Conservation (phyloP, 2,888 invertebrate species). For the Strigamia transsilvanica region DNA sequence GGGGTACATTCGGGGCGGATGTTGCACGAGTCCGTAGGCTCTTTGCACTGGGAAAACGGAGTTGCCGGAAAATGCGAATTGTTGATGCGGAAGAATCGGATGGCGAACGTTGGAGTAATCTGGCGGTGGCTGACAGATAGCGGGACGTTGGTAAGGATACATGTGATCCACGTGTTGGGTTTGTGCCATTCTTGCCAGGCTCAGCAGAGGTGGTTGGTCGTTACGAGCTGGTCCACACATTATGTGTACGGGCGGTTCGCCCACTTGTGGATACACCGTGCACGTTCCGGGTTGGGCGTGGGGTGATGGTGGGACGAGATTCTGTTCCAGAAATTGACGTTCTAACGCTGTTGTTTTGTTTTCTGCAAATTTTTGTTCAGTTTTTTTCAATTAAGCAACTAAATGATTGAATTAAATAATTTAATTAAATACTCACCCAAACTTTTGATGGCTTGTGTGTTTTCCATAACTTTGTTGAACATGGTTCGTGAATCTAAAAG, state of each 20-base stretch:
- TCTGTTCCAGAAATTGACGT: constrained; percentile 53
- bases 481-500: constrained; percentile 45
- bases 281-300: constrained; percentile 1
- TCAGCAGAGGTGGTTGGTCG: constrained; percentile 50
- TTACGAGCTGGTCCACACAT: constrained; percentile 45
- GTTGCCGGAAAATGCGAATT: neutral
- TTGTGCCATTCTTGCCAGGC: constrained; percentile 53
- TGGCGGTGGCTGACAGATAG: constrained; percentile 34
- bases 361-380: constrained; percentile 29
- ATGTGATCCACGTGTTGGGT: constrained; percentile 20
- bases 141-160: constrained; percentile 46
- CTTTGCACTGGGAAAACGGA: constrained; percentile 23
- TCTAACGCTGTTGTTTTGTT: constrained; percentile 50
- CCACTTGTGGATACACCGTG: constrained; percentile 10
- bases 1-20: neutral
- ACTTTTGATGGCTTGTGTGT: constrained; percentile 52
- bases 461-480: constrained; percentile 52
- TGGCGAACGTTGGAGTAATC: constrained; percentile 18
- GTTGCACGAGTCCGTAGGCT: neutral
- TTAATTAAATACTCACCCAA: constrained; percentile 18
- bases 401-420: neutral
- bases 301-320: constrained; percentile 41
- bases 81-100: constrained; percentile 20
- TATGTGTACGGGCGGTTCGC: constrained; percentile 28
- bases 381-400: neutral